Conservation (phyloP, 2,888 invertebrate species). For the Scaptomyza cyrtandrae region DNA sequence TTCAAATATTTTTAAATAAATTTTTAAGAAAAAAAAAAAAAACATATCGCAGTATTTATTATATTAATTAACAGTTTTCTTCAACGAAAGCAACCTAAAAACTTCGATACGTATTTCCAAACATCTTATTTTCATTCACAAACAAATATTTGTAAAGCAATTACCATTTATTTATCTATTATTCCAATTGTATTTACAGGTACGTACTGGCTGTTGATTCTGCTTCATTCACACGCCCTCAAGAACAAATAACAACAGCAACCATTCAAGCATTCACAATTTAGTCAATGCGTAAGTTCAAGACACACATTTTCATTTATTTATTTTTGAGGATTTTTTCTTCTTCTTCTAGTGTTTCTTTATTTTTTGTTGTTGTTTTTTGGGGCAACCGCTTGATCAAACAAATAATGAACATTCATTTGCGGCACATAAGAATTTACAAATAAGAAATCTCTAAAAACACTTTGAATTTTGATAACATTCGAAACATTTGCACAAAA, state of each 20-base stretch:
- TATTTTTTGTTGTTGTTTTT: background rate
- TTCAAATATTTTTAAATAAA: too few species aligned
- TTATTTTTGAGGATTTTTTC: constrained; percentile 3
- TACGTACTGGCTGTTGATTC: constrained; percentile 52
- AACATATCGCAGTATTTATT: too few species aligned
- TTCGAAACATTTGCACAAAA: constrained; percentile 24
- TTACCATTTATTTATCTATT: constrained; percentile 60
- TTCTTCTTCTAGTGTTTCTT: background rate
- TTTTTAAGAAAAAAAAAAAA: too few species aligned
- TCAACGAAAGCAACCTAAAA: too few species aligned
- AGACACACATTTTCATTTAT: constrained; percentile 10
- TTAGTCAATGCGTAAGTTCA: constrained; percentile 53
- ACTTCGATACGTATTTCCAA: background rate
- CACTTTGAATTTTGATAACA: constrained; percentile 48
- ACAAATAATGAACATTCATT: constrained; percentile 44
- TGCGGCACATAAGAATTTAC: constrained; percentile 30
- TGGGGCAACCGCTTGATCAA: constrained; percentile 26
- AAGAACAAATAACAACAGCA: constrained; percentile 2
- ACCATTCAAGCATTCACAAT: constrained; percentile 21
- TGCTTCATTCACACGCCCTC: constrained; percentile 17
- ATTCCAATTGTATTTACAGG: constrained; percentile 61
- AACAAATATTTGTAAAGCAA: constrained; percentile 53
- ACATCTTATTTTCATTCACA: constrained; percentile 4
- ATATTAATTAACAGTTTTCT: too few species aligned
- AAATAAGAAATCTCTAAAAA: constrained; percentile 23